Base-by-base conservation (phyloP, 2,113 vertebrate genomes). In the Peromyscus leucopus region DNA sequence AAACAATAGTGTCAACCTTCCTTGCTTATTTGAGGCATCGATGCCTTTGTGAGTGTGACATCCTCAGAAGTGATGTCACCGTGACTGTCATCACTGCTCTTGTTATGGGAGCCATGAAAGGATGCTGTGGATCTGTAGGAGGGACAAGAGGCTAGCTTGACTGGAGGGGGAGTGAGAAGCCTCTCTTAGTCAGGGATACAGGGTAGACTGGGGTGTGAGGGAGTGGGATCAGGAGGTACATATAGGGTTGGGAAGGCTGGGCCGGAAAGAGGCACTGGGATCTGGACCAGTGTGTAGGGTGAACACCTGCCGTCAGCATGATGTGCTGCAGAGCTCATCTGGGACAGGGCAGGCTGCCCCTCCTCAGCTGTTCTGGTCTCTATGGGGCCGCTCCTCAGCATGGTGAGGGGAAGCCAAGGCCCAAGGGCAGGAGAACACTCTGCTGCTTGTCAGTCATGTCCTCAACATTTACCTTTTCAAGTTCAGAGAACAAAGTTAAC, bases 11-110 rank as follows among this genome's bases (percentile, higher is more conserved):
- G 7, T 13, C 12, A 33, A 42, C 11, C 46, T 31, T 0, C 6
- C 0, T 31, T 1, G 4, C 12, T 67, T 28, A 2, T 13, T 13
- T 31, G 26, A 79, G 72, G 36, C 15, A 39, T n/a, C 6, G 21
- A 4, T 5, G 26, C 12, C 2, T 51, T 0, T 5, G 1, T 0
- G 51, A 39, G 26, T 13, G 3, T 4, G 33, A 1, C 0, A 19
- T 7, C 9, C 51, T 72, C 13, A 12, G 78, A 8, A 17, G 42
- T 2, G 65, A 72, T 31, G 0, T 16, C 3, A 10, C 42, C 1
- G 22, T 36, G 89, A 39, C 51, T 2, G 4, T 42, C 51, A 0
- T 5, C 0, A 4, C 33, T 28, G 26, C 15, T 4, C 0, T 10
- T 33, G 10, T 36, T 19, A 2, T 1, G n/a, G 74, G 65, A 0